Conservation (phyloP, 2,113 vertebrate species). For the Vimba vimba region DNA sequence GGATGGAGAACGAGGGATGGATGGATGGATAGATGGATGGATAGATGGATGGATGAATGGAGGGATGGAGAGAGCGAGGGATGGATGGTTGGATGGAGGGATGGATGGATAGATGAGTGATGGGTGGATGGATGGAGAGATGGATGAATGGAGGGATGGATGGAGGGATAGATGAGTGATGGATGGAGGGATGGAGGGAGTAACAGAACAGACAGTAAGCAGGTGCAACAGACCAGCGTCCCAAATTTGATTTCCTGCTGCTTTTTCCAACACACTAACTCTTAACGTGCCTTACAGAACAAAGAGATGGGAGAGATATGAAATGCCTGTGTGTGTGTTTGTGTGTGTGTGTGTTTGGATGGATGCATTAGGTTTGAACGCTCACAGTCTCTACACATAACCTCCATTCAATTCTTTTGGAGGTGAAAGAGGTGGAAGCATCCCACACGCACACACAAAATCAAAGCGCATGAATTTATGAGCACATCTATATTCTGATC, state of each 20-base stretch:
- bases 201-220: background rate
- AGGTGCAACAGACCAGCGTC: background rate
- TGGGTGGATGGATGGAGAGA: too few species aligned
- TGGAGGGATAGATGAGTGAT: too few species aligned
- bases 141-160: too few species aligned
- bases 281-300: background rate
- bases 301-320: background rate
- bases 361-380: background rate
- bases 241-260: background rate
- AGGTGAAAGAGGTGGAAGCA: slow-evolving; percentile 2
- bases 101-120: too few species aligned
- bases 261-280: background rate
- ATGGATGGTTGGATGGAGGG: too few species aligned
- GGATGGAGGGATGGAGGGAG: too few species aligned
- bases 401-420: background rate
- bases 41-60: too few species aligned
- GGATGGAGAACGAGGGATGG: too few species aligned
- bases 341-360: background rate
- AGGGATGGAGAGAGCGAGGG: too few species aligned
- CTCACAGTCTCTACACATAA: background rate
- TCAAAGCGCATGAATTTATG: slow-evolving; percentile 13
- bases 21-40: too few species aligned
- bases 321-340: background rate
- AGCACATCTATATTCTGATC: slow-evolving; percentile 16
- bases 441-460: background rate